Conservation (phyloP, 2,113 vertebrate species). For the Sitta europaea region DNA sequence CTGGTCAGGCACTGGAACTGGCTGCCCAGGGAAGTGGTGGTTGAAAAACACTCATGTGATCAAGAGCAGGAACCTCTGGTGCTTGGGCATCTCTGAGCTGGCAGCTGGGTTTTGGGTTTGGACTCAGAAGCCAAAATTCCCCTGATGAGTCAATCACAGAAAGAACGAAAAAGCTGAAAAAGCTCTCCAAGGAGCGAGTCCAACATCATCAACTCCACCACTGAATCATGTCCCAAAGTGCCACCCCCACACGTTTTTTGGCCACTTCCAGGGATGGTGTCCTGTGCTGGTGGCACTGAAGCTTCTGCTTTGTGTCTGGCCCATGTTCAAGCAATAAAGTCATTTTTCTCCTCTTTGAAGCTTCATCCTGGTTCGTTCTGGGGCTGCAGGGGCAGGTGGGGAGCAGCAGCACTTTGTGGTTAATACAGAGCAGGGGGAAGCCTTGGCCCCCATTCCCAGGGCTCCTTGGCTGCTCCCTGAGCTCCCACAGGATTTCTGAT, state of each 20-base stretch:
- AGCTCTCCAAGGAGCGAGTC: neutral
- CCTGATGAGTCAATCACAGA: rapidly evolving
- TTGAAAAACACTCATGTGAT: neutral
- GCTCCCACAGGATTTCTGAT: neutral
- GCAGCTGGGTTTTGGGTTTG: neutral
- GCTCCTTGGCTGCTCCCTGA: neutral
- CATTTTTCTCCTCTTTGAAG: neutral
- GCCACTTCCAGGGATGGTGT: neutral
- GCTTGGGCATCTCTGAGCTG: neutral
- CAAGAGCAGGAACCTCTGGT: neutral
- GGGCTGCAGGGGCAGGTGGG: neutral
- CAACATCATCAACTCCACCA: neutral
- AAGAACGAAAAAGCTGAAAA: neutral
- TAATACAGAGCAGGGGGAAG: neutral
- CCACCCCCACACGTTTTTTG: rapidly evolving
- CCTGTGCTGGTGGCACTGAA: neutral
- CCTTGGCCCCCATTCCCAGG: neutral
- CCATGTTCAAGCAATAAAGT: rapidly evolving
- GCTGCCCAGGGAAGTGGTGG: neutral
- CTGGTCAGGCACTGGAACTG: neutral
- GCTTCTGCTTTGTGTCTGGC: neutral
- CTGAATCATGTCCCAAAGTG: neutral
- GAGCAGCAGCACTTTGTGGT: neutral
- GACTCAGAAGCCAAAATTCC: neutral
- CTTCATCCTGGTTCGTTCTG: neutral